Conservation (phyloP, 23 tunicate genomes). For the Aplidium turbinatum region DNA sequence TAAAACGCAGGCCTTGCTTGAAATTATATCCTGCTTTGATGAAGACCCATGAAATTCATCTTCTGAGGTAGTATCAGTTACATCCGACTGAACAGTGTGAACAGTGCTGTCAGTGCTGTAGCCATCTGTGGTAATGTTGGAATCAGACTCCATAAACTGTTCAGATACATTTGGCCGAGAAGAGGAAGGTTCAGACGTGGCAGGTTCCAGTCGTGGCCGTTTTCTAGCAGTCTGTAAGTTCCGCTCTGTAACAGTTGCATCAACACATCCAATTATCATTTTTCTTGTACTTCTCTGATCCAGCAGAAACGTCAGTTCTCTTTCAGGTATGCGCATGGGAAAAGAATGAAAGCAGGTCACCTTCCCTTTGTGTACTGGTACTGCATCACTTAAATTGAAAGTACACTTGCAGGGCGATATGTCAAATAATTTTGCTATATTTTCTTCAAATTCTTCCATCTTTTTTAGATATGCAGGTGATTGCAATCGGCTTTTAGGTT, state of each 20-base stretch:
- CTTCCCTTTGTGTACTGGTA: conserved; percentile 4
- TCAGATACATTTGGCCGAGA: not conserved
- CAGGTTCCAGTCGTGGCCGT: no score
- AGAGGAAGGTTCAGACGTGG: not conserved
- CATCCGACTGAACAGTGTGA: not conserved
- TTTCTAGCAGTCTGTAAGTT: not conserved
- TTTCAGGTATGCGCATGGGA: not conserved
- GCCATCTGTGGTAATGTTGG: not conserved
- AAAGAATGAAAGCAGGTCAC: conserved; percentile 14
- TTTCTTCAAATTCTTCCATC: conserved; percentile 5
- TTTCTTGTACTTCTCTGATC: conserved; percentile 1
- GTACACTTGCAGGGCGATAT: conserved; percentile 4
- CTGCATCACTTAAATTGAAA: not conserved
- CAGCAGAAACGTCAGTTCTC: conserved; percentile 4
- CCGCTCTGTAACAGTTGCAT: not conserved
- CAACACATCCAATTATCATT: not conserved
- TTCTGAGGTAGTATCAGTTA: no score
- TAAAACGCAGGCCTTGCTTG: not conserved
- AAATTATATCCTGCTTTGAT: not conserved
- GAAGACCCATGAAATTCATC: conserved; percentile 5
- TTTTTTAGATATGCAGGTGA: conserved; percentile 17
- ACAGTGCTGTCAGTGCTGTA: conserved; percentile 2
- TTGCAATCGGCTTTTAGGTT: conserved; percentile 2
- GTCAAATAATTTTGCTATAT: not conserved
- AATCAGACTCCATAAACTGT: not conserved